Evolutionary conservation across 2,113 vertebrate species (phyloP).

Genomic region (Stegostoma tigrinum): DNA sequence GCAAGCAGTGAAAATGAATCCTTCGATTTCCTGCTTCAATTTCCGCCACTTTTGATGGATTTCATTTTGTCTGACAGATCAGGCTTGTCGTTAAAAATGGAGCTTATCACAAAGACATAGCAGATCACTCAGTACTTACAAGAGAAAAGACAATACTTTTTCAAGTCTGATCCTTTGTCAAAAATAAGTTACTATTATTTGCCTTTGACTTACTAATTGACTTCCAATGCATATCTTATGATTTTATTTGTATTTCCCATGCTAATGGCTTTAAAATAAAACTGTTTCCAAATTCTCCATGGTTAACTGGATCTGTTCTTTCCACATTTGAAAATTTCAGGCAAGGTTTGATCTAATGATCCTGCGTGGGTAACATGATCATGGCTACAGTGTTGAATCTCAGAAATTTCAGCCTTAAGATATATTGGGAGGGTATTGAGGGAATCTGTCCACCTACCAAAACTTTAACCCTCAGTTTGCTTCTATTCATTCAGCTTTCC

Average conservation of each 20-base stretch:
- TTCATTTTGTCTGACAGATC: neutral
- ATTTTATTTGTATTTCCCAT: neutral
- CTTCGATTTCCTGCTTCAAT: neutral
- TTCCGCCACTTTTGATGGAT: neutral
- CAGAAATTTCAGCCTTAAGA: neutral
- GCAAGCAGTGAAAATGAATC: neutral
- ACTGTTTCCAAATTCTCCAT: neutral
- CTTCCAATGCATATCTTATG: neutral
- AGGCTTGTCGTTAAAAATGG: neutral
- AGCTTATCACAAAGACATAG: neutral
- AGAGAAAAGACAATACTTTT: neutral
- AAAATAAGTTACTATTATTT: neutral
- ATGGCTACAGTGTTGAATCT: neutral
- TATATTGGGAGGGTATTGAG: neutral
- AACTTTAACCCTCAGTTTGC: neutral
- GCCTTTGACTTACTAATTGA: neutral
- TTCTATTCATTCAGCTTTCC: neutral
- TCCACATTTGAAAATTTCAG: neutral
- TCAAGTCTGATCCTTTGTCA: neutral
- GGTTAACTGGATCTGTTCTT: neutral
- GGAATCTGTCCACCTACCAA: neutral
- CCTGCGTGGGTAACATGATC: neutral
- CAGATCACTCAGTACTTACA: neutral
- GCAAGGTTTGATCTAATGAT: neutral
- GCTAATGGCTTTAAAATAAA: neutral